phyloP scores from a whole-genome alignment of 2,888 invertebrate genomes.

The Drosophila merina region DNA sequence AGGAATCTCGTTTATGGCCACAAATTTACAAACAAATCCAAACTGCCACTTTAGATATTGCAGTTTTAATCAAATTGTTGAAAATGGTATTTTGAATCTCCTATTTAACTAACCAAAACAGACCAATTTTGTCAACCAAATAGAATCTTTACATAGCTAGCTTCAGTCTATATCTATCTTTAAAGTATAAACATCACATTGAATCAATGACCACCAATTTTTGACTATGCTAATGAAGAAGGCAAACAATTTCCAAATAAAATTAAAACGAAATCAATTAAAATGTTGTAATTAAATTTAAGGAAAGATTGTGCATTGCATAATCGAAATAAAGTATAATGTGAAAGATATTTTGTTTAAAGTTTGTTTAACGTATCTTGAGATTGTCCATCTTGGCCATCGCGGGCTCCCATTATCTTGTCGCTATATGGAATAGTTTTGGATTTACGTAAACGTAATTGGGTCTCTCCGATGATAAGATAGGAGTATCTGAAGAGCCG shows the following conservation, averaged over 20 bases:
- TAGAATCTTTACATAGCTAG: slow-evolving; percentile 15
- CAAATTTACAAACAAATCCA: slow-evolving; percentile 66
- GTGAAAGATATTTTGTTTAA: background rate
- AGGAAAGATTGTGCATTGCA: background rate
- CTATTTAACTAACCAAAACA: slow-evolving; percentile 24
- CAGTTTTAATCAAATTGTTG: slow-evolving; percentile 28
- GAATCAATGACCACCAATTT: slow-evolving; percentile 13
- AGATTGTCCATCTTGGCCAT: background rate
- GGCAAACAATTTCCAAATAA: background rate
- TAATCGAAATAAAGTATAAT: slow-evolving; percentile 1
- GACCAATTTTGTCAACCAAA: slow-evolving; percentile 34
- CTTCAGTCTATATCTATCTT: slow-evolving; percentile 12
- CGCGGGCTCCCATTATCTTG: background rate
- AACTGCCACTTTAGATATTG: slow-evolving; percentile 66
- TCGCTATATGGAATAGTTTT: slow-evolving; percentile 23
- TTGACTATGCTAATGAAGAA: background rate
- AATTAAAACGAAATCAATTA: background rate
- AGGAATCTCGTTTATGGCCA: slow-evolving; percentile 65
- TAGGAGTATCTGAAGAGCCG: slow-evolving; percentile 29
- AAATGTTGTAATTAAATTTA: slow-evolving; percentile 1
- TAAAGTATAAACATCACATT: slow-evolving; percentile 18
- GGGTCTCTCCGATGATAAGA: slow-evolving; percentile 52
- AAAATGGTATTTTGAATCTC: slow-evolving; percentile 23
- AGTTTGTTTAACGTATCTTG: background rate
- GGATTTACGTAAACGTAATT: slow-evolving; percentile 25